Percentiles rank a stretch among this genome's conserved stretches.
Evolutionary conservation across 2,113 vertebrate species (phyloP).

Genomic region (Microtus pennsylvanicus): DNA sequence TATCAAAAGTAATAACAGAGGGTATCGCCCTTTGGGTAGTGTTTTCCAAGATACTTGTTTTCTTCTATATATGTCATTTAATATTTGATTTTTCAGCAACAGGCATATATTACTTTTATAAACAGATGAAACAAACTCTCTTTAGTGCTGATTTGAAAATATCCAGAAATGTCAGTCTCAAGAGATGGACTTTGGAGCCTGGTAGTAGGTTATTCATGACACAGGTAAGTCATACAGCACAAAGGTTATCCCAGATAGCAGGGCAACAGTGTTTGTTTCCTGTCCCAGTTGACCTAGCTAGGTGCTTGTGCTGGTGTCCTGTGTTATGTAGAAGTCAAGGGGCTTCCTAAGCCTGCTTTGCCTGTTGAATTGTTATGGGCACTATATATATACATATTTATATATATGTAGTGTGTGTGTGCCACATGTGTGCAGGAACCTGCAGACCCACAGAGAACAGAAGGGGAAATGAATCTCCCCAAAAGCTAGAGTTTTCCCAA

Average conservation of each 20-base stretch:
- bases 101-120: background rate
- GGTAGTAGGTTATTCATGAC: background rate
- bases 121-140: constrained; percentile 40
- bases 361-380: background rate
- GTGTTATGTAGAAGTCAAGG: background rate
- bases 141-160: background rate
- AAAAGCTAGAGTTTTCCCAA: background rate
- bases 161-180: background rate
- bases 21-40: background rate
- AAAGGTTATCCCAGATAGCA: background rate
- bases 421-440: background rate
- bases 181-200: background rate
- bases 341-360: background rate
- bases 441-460: background rate
- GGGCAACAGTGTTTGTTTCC: background rate
- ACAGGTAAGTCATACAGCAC: background rate
- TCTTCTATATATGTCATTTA: constrained; percentile 19
- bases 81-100: background rate
- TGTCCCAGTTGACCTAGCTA: background rate
- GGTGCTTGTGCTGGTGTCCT: background rate
- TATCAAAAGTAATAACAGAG: background rate
- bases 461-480: background rate
- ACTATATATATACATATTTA: background rate
- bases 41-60: background rate
- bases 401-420: background rate